Evolutionary conservation across 2,888 invertebrate genomes (phyloP).

Genomic region (Punctoribates punctum): DNA sequence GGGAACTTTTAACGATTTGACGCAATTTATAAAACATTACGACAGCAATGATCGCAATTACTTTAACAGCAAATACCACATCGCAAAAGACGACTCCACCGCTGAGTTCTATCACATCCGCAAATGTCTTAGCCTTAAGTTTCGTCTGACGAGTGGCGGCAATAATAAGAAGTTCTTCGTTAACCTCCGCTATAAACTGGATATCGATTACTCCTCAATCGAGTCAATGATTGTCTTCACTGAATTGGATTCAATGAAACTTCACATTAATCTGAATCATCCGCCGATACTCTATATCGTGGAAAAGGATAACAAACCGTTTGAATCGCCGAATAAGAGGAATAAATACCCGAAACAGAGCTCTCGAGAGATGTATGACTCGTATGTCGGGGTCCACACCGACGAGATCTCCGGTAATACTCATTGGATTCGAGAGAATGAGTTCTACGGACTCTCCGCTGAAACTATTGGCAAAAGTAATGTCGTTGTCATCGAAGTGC

Average conservation of each 20-base stretch:
- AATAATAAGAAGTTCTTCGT: not conserved
- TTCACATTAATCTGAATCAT: slow-evolving; percentile 23
- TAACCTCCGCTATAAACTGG: slow-evolving; percentile 1
- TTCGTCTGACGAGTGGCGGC: slow-evolving; percentile 26
- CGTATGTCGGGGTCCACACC: not conserved
- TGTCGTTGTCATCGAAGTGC: slow-evolving; percentile 2
- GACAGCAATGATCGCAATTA: slow-evolving; percentile 42
- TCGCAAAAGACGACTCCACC: slow-evolving; percentile 20
- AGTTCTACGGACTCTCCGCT: not conserved
- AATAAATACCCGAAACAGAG: not conserved
- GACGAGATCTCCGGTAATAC: not conserved
- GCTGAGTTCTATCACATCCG: not conserved
- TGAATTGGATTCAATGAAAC: not conserved
- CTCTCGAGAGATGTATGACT: not conserved
- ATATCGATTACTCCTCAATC: slow-evolving; percentile 7
- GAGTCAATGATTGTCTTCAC: slow-evolving; percentile 14
- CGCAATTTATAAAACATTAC: slow-evolving; percentile 46
- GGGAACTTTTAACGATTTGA: slow-evolving; percentile 45
- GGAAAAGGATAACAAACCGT: slow-evolving; percentile 1
- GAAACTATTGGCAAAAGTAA: slow-evolving; percentile 25
- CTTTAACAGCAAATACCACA: not conserved
- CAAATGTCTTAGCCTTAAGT: slow-evolving; percentile 4
- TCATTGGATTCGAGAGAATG: slow-evolving; percentile 22
- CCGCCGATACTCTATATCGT: slow-evolving; percentile 23
- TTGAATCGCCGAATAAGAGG: not conserved